Conservation (phyloP, 2,888 invertebrate species). For the Yponomeuta sedellus region DNA sequence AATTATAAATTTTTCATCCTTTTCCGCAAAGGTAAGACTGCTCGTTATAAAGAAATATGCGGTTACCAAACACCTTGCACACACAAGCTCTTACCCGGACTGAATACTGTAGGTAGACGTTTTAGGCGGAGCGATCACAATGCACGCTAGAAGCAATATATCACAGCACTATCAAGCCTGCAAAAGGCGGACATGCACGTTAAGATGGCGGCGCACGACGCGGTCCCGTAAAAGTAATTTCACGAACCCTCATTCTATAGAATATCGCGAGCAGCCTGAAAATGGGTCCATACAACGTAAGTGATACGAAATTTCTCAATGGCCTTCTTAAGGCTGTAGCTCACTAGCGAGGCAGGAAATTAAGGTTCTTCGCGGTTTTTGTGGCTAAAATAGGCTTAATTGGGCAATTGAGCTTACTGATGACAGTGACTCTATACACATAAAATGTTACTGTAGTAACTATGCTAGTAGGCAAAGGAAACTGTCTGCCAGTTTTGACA, state of each 20-base stretch:
- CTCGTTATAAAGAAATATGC: not conserved
- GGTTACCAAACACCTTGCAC: not conserved
- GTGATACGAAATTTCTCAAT: constrained; percentile 37
- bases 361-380: too few relatives aligned
- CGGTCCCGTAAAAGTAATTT: constrained; percentile 40
- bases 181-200: constrained; percentile 29
- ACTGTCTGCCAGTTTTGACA: too few relatives aligned
- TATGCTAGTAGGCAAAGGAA: too few relatives aligned
- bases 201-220: not conserved
- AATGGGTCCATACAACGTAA: constrained; percentile 32
- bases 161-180: constrained; percentile 47
- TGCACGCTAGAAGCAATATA: constrained; percentile 45
- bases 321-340: constrained; percentile 28
- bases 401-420: too few relatives aligned
- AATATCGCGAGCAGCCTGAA: constrained; percentile 32
- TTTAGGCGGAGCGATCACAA: constrained; percentile 31
- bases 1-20: not conserved
- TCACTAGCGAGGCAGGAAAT: too few relatives aligned
- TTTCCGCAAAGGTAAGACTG: not conserved
- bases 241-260: constrained; percentile 32
- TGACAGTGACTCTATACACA: too few relatives aligned
- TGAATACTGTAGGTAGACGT: constrained; percentile 39
- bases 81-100: constrained; percentile 12
- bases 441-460: too few relatives aligned
- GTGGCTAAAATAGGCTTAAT: too few relatives aligned